Percentiles rank a stretch among this genome's conserved stretches.
Conservation (phyloP, 2,888 invertebrate species). For the Cryptocheilus praepositus region DNA sequence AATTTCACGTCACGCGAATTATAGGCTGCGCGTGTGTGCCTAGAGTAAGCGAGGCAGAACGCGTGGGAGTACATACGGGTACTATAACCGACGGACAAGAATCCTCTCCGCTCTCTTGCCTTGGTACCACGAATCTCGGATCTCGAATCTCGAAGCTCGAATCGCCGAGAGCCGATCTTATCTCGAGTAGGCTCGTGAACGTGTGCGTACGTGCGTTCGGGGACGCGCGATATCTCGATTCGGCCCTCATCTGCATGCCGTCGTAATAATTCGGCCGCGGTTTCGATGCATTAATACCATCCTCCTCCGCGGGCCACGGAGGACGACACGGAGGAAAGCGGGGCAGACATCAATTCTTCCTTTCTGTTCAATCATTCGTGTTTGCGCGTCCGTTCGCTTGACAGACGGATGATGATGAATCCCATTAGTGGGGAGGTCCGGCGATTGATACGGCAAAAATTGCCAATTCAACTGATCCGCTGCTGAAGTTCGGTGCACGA, state of each 20-base stretch:
- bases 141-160: conserved; percentile 41
- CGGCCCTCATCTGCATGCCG: conserved; percentile 53
- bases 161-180: conserved; percentile 48
- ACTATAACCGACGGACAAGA: conserved; percentile 7
- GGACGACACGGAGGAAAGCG: conserved; percentile 46
- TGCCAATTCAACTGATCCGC: too few species aligned
- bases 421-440: too few species aligned
- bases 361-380: conserved; percentile 21
- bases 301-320: conserved; percentile 21
- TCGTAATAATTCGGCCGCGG: conserved; percentile 55
- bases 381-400: conserved; percentile 15
- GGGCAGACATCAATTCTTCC: conserved; percentile 56
- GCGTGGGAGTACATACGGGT: conserved; percentile 7
- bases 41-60: conserved; percentile 6
- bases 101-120: background rate
- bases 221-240: too few species aligned
- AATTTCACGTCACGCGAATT: conserved; percentile 14
- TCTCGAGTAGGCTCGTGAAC: conserved; percentile 56
- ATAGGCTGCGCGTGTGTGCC: conserved; percentile 11
- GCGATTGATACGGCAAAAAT: too few species aligned
- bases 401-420: too few species aligned
- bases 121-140: conserved; percentile 2
- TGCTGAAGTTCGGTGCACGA: too few species aligned
- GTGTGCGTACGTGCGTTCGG: conserved; percentile 40
- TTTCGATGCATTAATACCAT: conserved; percentile 44